A percentile compares a stretch with the other conserved stretches of the same genome.
Evolutionary conservation across 1,140 invertebrate genomes (phyloP).

Genomic region (Lucilia cuprina): DNA sequence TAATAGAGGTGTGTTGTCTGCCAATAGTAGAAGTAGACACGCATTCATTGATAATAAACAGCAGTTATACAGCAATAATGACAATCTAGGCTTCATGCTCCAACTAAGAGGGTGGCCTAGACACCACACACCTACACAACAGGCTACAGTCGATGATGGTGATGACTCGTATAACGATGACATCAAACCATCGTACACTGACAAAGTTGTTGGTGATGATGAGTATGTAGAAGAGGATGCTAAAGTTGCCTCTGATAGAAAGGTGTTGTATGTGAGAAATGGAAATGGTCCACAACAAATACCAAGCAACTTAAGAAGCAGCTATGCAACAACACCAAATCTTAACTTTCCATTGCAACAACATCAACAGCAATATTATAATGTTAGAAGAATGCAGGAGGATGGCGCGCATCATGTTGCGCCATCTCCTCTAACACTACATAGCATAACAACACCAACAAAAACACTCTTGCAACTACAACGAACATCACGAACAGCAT

Average conservation of each 20-base stretch:
- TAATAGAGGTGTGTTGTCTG: not conserved
- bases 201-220: slow-evolving; percentile 13
- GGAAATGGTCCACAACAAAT: not conserved
- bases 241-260: slow-evolving; percentile 18
- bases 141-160: not conserved
- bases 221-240: not conserved
- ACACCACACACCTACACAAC: not conserved
- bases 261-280: slow-evolving; percentile 14
- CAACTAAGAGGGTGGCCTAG: slow-evolving; percentile 9
- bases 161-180: not conserved
- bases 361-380: no score
- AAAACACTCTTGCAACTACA: not conserved
- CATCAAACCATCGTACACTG: slow-evolving; percentile 41
- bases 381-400: not conserved
- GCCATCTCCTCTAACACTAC: not conserved
- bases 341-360: slow-evolving; percentile 5
- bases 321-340: slow-evolving; percentile 39
- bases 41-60: slow-evolving; percentile 37
- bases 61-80: slow-evolving; percentile 35
- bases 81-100: slow-evolving; percentile 40
- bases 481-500: slow-evolving; percentile 8
- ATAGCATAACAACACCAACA: slow-evolving; percentile 2
- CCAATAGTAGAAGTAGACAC: not conserved
- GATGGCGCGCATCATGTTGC: not conserved
- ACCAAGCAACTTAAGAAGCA: slow-evolving; percentile 25